Base-by-base conservation (phyloP, 2,888 invertebrate genomes). In the Noctua janthina region DNA sequence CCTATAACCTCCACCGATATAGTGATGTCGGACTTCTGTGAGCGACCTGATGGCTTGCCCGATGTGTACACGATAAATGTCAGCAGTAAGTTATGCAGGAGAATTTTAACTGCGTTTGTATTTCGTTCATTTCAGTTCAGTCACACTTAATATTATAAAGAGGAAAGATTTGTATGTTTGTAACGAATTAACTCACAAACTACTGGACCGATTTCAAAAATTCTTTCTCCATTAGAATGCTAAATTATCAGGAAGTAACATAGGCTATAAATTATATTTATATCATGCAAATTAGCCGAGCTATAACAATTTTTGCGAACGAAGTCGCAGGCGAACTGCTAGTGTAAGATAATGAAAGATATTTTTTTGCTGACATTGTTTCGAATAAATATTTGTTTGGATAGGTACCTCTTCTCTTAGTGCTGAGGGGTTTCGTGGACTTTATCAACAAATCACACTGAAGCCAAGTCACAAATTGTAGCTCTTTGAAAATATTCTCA, bases 1-100 rank as follows among this genome's bases (percentile, higher is more conserved):
- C 92, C 94, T 7, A 95, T 98, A 59, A 95, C 94, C 10, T 92
- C 93, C 35, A 95, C 95, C 13, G 97, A 97, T 91, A 92, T 98
- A 6, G 89, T 93, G 35, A 91, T 97, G 91, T 91, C 96, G 0
- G 92, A 97, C 72, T 95, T 97, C 81, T 97, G 95, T 56, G 96
- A 97, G 90, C 88, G 93, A 79, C 87, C 92, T 75, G 89, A 93
- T 78, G 92, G 89, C 54, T 91, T 97, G 81, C 97, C 97, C 0
- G 94, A 95, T 59, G 93, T 92, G 43, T 96, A 97, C 87, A 95
- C 95, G 0, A 94, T 97, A 76, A 96, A 96, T 90, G 94, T 97
- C 83, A 92, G 91, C 90, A 95, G 97, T 97, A 95, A 95, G 94
- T 93, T 79, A 7, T 35, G 35, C 2, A 54, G 13, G 49, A 51